Evolutionary conservation across 2,113 vertebrate species (phyloP), one percentile per base, ranked within the genome.

Genomic region (Lethenteron camtschaticum): DNA sequence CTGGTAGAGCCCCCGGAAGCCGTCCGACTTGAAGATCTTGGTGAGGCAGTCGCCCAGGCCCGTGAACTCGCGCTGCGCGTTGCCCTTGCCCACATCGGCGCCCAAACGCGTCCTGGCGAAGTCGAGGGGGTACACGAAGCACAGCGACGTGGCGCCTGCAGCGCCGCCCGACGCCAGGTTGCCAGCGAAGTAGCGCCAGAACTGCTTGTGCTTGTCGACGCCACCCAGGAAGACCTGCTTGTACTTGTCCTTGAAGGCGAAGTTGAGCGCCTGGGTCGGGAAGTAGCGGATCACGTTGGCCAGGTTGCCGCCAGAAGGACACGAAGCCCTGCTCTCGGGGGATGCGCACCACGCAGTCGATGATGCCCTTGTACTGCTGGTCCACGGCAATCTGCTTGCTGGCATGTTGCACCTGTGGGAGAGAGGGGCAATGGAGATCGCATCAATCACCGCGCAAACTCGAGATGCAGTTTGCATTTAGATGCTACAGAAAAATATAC

Each of bases 221-320:
- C 79, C 72, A 66, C 70, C 73, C 69, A 74, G 74, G 56, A 81
- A 80, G 70, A 80, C 69, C 68, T 75, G 69, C 71, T 79, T 79
- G 55, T 74, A 74, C 77, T 82, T 78, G 70, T 79, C 75, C 69
- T 81, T 82, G 72, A 80, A 82, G 75, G 75, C 77, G 70, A 81
- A 81, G 20, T 82, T 81, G 63, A 82, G 72, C 74, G 78, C 74
- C 69, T 78, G 75, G 18, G 70, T 76, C 75, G 76, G 77, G 75
- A 82, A 81, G 77, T 77, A 77, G 2, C 18, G 6, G 55, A 74
- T 74, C 66, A 79, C 71, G 69, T 78, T 76, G 69, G 73, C 74
- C 58, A 79, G 73, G 76, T 68, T 78, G 56, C 75, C 79, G 72
- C 73, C 76, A 82, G 72, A 70, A 82, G 70, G 75, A 78, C 56